Evolutionary conservation across 2,113 vertebrate species (phyloP).

Genomic region (Petroica traversi): DNA sequence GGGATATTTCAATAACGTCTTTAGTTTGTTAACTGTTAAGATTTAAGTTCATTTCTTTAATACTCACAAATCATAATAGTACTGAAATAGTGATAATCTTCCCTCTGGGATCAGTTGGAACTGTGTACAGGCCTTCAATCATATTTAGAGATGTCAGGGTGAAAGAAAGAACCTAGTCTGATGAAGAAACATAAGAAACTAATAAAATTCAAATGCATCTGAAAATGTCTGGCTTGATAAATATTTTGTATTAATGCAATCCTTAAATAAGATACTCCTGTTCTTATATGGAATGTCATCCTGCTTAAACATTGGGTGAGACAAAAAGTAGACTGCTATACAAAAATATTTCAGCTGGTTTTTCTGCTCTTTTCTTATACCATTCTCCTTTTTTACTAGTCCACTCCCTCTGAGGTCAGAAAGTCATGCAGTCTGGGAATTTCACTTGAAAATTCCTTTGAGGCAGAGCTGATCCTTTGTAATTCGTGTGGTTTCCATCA

Average conservation of each 20-base stretch:
- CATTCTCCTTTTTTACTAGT: not conserved
- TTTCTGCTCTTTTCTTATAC: not conserved
- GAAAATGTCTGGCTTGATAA: not conserved
- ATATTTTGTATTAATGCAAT: not conserved
- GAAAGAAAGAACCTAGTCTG: not conserved
- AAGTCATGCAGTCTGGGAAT: slow-evolving; percentile 58
- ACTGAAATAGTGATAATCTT: not conserved
- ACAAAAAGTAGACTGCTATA: not conserved
- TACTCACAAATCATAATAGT: not conserved
- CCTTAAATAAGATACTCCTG: not conserved
- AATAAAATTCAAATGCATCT: not conserved
- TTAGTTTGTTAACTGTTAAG: not conserved
- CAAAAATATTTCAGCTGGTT: not conserved
- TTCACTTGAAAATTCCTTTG: slow-evolving; percentile 41
- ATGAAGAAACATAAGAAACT: not conserved
- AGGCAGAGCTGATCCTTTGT: slow-evolving; percentile 20
- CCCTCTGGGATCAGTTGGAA: not conserved
- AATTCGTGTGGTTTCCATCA: slow-evolving; percentile 40
- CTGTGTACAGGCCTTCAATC: not conserved
- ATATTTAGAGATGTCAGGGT: not conserved
- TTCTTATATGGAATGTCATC: not conserved
- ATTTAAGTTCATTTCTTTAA: not conserved
- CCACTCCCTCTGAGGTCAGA: slow-evolving; percentile 21
- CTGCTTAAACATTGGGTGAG: not conserved
- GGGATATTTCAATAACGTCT: not conserved